These are phyloP conservation scores for Yoshiicerus persimilis DNA, from an alignment of 1,140 invertebrate species.

Conservation along the genomic window DNA sequence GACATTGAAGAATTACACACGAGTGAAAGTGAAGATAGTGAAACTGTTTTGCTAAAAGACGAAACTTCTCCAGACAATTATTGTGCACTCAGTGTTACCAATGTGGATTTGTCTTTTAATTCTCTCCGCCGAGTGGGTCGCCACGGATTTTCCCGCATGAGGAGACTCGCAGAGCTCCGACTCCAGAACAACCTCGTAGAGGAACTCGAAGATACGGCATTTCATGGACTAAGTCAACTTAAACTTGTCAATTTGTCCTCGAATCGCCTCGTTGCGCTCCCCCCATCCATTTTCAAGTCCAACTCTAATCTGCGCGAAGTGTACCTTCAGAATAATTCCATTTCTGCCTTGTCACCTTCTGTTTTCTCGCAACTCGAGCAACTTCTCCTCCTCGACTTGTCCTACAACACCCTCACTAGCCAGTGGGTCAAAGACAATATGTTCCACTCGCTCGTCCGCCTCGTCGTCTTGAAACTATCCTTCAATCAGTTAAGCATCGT, in stretches of 20 bases:
- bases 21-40: constrained; percentile 55
- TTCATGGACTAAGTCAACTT: constrained; percentile 72
- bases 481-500: constrained; percentile 79
- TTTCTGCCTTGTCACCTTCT: constrained; percentile 75
- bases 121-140: constrained; percentile 70
- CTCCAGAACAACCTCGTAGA: constrained; percentile 79
- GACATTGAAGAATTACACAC: constrained; percentile 68
- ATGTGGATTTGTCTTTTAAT: constrained; percentile 78
- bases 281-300: constrained; percentile 74
- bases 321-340: constrained; percentile 77
- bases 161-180: constrained; percentile 72
- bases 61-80: constrained; percentile 56
- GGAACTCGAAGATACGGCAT: constrained; percentile 73
- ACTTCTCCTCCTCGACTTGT: constrained; percentile 80
- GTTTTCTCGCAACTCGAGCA: constrained; percentile 81
- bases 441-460: constrained; percentile 76
- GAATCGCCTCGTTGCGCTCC: constrained; percentile 74
- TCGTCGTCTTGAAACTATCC: constrained; percentile 81
- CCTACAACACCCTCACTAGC: constrained; percentile 79
- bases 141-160: constrained; percentile 69
- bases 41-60: constrained; percentile 32
- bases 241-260: constrained; percentile 79
- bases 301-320: constrained; percentile 76
- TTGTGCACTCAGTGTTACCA: constrained; percentile 70
- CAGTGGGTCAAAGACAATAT: constrained; percentile 78